These are phyloP conservation scores for Plutomurus gul DNA, from an alignment of 1,140 invertebrate species.

Conservation along the genomic window DNA sequence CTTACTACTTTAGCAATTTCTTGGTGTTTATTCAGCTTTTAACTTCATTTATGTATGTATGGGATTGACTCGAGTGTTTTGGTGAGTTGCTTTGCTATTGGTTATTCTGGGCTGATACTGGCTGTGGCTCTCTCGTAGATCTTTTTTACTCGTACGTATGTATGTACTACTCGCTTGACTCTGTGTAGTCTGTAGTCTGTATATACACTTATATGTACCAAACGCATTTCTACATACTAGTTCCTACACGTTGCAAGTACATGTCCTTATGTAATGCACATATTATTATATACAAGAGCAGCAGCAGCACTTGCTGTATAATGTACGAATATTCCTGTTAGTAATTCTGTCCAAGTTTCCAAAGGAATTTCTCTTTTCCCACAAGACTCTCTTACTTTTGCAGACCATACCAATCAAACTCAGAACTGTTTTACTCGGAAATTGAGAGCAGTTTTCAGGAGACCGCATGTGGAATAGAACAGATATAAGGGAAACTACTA, in stretches of 20 bases:
- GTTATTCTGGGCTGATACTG: no score
- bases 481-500: neutral
- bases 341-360: neutral
- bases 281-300: neutral
- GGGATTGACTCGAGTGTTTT: neutral
- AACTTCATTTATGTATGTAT: conserved; percentile 28
- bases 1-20: neutral
- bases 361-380: conserved; percentile 3
- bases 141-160: no score
- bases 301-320: no score
- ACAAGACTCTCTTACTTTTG: neutral
- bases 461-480: no score
- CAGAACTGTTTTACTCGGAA: neutral
- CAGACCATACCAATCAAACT: neutral
- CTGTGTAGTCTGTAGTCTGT: no score
- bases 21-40: conserved; percentile 22
- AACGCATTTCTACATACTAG: neutral
- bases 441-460: neutral
- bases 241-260: neutral
- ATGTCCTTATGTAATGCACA: neutral
- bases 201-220: no score
- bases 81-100: neutral
- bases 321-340: neutral
- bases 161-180: no score
- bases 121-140: no score